Conservation (phyloP, 2,113 vertebrate species). For the Chunga burmeisteri region DNA sequence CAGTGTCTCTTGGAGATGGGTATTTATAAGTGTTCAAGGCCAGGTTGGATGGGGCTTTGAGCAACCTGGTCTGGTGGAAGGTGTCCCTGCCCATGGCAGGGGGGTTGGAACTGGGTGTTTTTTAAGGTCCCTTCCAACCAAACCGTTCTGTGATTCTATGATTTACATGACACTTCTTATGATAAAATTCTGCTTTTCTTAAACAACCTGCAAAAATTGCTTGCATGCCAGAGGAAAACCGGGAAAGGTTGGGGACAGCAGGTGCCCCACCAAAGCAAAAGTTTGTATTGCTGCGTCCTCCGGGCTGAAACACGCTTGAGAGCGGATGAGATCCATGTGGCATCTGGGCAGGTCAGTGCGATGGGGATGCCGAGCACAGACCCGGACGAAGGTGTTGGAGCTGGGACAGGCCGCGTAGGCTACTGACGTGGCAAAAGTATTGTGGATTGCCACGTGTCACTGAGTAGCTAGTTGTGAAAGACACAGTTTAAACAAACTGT, state of each 20-base stretch:
- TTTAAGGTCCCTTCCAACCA: too few relatives aligned
- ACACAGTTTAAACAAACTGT: slow-evolving; percentile 41
- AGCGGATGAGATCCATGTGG: not conserved
- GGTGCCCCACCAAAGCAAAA: not conserved
- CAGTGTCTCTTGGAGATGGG: not conserved
- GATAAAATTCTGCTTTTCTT: not conserved
- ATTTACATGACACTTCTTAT: not conserved
- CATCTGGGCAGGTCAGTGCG: not conserved
- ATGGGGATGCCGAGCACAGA: fast-evolving
- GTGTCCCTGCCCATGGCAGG: too few relatives aligned
- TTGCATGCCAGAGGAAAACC: not conserved
- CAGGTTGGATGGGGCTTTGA: too few relatives aligned
- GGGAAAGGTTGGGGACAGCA: not conserved
- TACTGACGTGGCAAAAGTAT: not conserved
- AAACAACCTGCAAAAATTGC: not conserved
- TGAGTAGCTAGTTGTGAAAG: slow-evolving; percentile 24
- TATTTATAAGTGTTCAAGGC: not conserved
- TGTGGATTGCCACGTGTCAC: not conserved
- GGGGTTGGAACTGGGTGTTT: too few relatives aligned
- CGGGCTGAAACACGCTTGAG: not conserved
- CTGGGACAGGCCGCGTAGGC: not conserved
- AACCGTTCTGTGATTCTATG: too few relatives aligned
- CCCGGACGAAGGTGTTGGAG: not conserved
- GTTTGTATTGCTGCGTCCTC: not conserved
- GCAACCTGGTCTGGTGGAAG: too few relatives aligned